Base-by-base conservation (phyloP, 2,797 vertebrate genomes). In the Zalophus californianus region DNA sequence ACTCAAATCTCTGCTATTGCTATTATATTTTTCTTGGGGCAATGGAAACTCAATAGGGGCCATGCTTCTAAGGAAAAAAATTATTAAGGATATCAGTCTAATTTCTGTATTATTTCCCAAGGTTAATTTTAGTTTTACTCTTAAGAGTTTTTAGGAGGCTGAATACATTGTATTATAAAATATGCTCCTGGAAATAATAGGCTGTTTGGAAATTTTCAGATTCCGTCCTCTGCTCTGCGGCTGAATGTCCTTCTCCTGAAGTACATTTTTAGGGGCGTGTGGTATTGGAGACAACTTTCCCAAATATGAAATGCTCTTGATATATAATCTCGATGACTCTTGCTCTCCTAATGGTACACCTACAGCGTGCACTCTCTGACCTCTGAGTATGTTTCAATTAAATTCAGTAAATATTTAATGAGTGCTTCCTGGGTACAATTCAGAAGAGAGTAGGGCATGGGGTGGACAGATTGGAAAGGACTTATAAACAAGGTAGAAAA, bases 111-210 rank as follows among this genome's bases (percentile, higher is more conserved):
- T 92, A 38, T 90, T 84, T 86, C 48, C 52, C 68, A 94, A 91
- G 82, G 60, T 88, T 97, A 79, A 96, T 92, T 93, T 96, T 86
- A 70, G 27, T 91, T 94, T 86, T 70, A n/a, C 52, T 86, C 54
- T 41, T 35, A 27, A 84, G 95, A 92, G 7, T 35, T 96, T 88
- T 60, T 79, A 25, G 64, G 21, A 7, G 52, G 23, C 4, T 62
- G 77, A 83, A 60, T 73, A 12, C 13, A 66, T 91, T 82, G 18
- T 48, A 14, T 95, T 64, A 86, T 52, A 79, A 90, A 32, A 73
- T n/a, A 23, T 58, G 8, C 25, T 62, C 32, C 44, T 91, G 41
- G 52, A 90, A 96, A 93, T 27, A 72, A 50, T 44, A 62, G 50
- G 83, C 29, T 60, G 41, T 75, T 84, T 66, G 41, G 86, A 60